Conservation (phyloP, 2,113 vertebrate genomes). For the Nansenia antarctica region DNA sequence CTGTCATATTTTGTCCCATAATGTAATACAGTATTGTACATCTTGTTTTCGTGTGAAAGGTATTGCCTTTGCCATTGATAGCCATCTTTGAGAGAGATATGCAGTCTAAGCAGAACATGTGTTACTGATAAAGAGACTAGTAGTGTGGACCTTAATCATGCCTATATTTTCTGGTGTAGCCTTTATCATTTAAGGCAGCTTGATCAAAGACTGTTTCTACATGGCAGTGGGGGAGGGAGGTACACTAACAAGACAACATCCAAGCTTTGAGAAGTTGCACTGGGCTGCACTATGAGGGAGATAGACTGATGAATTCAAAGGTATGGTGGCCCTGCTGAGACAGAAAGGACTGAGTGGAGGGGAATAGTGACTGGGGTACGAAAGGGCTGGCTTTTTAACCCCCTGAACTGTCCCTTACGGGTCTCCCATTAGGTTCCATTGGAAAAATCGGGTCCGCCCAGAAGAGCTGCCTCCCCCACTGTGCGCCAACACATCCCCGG, state of each 20-base stretch:
- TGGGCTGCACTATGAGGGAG: constrained; percentile 15
- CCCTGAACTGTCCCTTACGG: constrained; percentile 81
- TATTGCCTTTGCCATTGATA: constrained; percentile 38
- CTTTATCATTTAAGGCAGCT: constrained; percentile 37
- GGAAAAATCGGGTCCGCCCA: constrained; percentile 88
- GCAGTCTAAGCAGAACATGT: constrained; percentile 1
- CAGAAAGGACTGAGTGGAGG: constrained; percentile 58
- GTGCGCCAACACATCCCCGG: constrained; percentile 81
- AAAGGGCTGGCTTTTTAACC: constrained; percentile 67
- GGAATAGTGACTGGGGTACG: constrained; percentile 62
- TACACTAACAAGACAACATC: constrained; percentile 31
- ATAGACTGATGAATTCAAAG: constrained; percentile 48
- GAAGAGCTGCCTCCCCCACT: constrained; percentile 89
- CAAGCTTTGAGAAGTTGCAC: constrained; percentile 16
- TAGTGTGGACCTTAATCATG: constrained; percentile 19
- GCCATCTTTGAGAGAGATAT: constrained; percentile 38
- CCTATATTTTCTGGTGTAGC: constrained; percentile 46
- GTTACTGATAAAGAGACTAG: constrained; percentile 8
- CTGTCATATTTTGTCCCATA: constrained; percentile 55
- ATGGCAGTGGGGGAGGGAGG: constrained; percentile 18
- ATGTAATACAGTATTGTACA: constrained; percentile 36
- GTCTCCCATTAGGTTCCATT: constrained; percentile 91
- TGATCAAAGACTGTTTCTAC: constrained; percentile 33
- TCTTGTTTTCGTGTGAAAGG: constrained; percentile 51
- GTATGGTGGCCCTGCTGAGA: constrained; percentile 61